phyloP scores from a whole-genome alignment of 2,888 invertebrate species.

The Oegoconia quadripuncta region DNA sequence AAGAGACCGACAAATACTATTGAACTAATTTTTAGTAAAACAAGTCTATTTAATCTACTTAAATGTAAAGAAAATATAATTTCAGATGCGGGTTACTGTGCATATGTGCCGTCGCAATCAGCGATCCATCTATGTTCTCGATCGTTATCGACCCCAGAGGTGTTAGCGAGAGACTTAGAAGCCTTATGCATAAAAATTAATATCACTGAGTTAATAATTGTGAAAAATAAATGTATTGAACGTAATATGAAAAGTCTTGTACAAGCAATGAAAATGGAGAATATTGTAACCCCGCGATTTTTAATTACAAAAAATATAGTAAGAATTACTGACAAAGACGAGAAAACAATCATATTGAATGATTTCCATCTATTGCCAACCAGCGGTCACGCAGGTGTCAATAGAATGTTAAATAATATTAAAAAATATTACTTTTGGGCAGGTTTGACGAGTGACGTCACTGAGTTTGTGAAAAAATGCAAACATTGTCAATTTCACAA shows the following conservation, averaged over 20 bases:
- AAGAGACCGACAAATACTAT: constrained; percentile 2
- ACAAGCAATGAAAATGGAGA: constrained; percentile 3
- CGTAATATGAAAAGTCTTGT: constrained; percentile 9
- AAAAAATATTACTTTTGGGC: constrained; percentile 15
- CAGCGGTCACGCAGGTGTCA: constrained; percentile 17
- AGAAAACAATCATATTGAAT: constrained; percentile 15
- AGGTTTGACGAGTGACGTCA: constrained; percentile 9
- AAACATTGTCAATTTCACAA: too few species aligned
- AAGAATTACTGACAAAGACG: constrained; percentile 6
- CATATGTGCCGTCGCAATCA: background rate
- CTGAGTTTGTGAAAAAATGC: constrained; percentile 16
- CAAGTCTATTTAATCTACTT: too few species aligned
- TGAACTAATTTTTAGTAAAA: background rate
- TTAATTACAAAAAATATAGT: background rate
- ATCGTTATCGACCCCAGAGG: background rate
- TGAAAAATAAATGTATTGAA: constrained; percentile 12
- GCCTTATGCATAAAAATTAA: constrained; percentile 9
- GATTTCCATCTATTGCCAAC: constrained; percentile 18
- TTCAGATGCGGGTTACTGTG: too few species aligned
- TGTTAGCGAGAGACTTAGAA: constrained; percentile 11
- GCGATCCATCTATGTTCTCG: background rate
- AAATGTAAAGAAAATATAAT: background rate
- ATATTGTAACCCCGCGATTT: too few species aligned
- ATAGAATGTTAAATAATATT: constrained; percentile 14
- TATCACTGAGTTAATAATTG: constrained; percentile 4